These are phyloP conservation scores for Cataglyphis livida DNA, from an alignment of 2,888 invertebrate species.

Conservation along the genomic window DNA sequence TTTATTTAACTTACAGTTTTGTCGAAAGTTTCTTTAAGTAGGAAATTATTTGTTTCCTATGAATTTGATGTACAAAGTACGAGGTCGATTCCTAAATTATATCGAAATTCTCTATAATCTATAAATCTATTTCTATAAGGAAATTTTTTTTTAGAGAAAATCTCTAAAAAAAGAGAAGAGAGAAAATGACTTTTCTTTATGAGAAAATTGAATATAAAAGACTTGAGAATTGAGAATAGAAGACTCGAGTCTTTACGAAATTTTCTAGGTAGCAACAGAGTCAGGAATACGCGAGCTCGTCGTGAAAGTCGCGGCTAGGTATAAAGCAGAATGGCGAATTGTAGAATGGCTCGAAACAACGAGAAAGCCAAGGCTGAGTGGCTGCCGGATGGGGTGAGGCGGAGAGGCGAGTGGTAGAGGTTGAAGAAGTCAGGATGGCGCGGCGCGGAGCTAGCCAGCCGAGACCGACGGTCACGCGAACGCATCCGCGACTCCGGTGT, in stretches of 20 bases:
- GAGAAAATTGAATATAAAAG: neutral
- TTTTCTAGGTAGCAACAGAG: neutral
- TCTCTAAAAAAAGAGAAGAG: neutral
- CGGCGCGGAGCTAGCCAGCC: slow-evolving; percentile 75
- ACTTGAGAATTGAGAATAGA: neutral
- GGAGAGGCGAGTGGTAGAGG: slow-evolving; percentile 60
- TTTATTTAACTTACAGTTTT: neutral
- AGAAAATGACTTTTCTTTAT: neutral
- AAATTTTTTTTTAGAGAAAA: neutral
- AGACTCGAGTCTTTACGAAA: neutral
- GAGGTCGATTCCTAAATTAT: too few relatives aligned
- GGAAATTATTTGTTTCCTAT: neutral
- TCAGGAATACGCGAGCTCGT: neutral
- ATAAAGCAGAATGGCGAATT: slow-evolving; percentile 51
- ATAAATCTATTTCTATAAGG: neutral
- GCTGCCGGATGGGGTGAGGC: slow-evolving; percentile 29
- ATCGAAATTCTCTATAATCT: neutral
- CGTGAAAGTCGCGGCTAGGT: slow-evolving; percentile 6
- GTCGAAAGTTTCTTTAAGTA: neutral
- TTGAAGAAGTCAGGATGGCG: slow-evolving; percentile 74
- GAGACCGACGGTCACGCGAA: slow-evolving; percentile 84
- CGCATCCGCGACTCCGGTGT: slow-evolving; percentile 58
- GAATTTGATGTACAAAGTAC: too few relatives aligned
- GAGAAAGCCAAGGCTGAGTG: slow-evolving; percentile 38
- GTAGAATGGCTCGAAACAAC: slow-evolving; percentile 52